Base-by-base conservation (phyloP, 2,113 vertebrate species). In the Chlorocebus sabaeus region DNA sequence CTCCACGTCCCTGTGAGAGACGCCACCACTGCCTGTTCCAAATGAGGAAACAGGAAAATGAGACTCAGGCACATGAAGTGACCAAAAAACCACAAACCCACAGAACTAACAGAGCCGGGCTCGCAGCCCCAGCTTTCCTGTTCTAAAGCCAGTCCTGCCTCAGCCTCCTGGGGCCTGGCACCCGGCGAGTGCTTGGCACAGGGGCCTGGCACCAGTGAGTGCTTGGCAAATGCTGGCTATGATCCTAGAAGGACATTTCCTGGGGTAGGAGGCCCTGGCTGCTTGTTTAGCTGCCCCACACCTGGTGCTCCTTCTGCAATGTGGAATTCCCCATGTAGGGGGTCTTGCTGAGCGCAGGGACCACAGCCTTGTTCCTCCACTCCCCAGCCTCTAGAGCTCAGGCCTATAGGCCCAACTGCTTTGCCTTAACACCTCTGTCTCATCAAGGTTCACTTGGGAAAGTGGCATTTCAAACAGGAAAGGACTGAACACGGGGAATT, bases 1-100 rank as follows among this genome's bases (percentile, higher is more conserved):
- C 59, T 43, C 18, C 18, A 10, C 0, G 5, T 1, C 23, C 43
- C 30, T 3, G 4, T 3, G 38, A 52, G 17, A 40, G 55, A 20
- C 2, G 55, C 73, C 76, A 9, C 22, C 35, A 17, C 83, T 48
- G 70, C 17, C 1, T 67, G 67, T 25, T 68, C 84, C 30, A 73
- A 73, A n/a, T 7, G 68, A 81, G 48, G 76, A 96, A n/a, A 30
- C 32, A 68, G 50, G 48, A 70, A 81, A 10, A 45, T 9, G n/a
- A 52, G 30, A 70, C 11, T 7, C 22, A n/a, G 64, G 57, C 20
- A 50, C 76, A 79, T 2, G 30, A 79, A 79, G 76, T 22, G 50
- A 35, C 78, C 50, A 10, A 38, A 57, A 38, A 25, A 14, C 32
- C 48, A 9, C 45, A 38, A 64, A 25, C 52, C 76, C 91, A 43